These are phyloP conservation scores for Apeltes quadracus DNA, from an alignment of 2,113 vertebrate species.

Conservation along the genomic window DNA sequence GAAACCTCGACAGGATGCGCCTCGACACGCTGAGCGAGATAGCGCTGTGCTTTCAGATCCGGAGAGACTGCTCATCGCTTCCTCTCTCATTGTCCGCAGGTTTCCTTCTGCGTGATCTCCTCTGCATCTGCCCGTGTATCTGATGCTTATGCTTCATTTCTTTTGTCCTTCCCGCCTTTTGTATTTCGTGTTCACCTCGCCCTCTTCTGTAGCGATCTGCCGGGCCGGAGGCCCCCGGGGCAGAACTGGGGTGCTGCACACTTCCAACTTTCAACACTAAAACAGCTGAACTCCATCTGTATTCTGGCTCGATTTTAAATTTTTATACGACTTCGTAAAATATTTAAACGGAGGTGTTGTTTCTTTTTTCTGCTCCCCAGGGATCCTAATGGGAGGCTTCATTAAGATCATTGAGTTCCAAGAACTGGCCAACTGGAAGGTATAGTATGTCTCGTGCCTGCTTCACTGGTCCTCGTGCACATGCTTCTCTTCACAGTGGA, in stretches of 20 bases:
- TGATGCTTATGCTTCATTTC: slow-evolving; percentile 19
- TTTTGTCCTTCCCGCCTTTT: slow-evolving; percentile 15
- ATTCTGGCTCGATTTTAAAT: not conserved
- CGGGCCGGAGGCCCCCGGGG: slow-evolving; percentile 17
- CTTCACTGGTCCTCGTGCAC: not conserved
- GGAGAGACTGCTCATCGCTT: slow-evolving; percentile 43
- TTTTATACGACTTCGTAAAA: slow-evolving; percentile 21
- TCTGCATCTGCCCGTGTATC: slow-evolving; percentile 9
- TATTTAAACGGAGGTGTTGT: slow-evolving; percentile 30
- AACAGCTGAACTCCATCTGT: slow-evolving; percentile 23
- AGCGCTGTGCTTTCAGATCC: slow-evolving; percentile 56
- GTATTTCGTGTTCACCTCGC: slow-evolving; percentile 36
- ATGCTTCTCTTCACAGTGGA: not conserved
- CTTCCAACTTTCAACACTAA: slow-evolving; percentile 15
- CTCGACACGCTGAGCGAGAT: too few relatives aligned
- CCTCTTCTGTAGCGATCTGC: slow-evolving; percentile 52
- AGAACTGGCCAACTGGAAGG: slow-evolving; percentile 99
- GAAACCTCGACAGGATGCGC: too few relatives aligned
- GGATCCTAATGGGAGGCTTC: slow-evolving; percentile 97
- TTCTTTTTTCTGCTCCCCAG: slow-evolving; percentile 72
- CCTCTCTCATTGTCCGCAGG: slow-evolving; percentile 29
- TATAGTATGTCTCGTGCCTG: slow-evolving; percentile 63
- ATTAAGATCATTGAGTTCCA: slow-evolving; percentile 99
- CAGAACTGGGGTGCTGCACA: too few relatives aligned
- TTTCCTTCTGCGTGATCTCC: slow-evolving; percentile 13